Evolutionary conservation across 2,797 vertebrate genomes (phyloP).

Genomic region (Macropus fuliginosus): DNA sequence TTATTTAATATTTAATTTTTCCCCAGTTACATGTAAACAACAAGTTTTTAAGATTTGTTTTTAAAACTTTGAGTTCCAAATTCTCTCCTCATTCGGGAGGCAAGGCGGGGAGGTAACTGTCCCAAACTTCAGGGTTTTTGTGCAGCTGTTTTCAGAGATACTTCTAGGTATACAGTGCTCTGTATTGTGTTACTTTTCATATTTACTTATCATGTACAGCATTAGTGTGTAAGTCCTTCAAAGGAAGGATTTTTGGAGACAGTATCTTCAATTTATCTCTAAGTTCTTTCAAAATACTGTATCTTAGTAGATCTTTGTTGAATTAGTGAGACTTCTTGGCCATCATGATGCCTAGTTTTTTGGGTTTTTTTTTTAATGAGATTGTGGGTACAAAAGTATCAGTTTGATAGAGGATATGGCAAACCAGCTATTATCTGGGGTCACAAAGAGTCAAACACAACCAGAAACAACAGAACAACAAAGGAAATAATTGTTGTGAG

Average conservation of each 20-base stretch:
- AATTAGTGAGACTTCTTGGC: not conserved
- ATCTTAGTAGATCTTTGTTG: not conserved
- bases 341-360: not conserved
- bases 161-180: not conserved
- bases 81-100: too few relatives aligned
- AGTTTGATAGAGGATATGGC: not conserved
- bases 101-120: too few relatives aligned
- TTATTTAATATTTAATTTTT: too few relatives aligned
- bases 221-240: not conserved
- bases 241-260: not conserved
- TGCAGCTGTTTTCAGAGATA: too few relatives aligned
- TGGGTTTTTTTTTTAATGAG: not conserved
- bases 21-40: too few relatives aligned
- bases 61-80: too few relatives aligned
- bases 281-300: not conserved
- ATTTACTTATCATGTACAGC: not conserved
- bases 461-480: not conserved
- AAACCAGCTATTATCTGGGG: not conserved
- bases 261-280: not conserved
- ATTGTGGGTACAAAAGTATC: not conserved
- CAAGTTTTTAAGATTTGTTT: too few relatives aligned
- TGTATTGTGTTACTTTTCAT: not conserved
- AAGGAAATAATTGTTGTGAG: conserved; percentile 1
- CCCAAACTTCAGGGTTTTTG: too few relatives aligned
- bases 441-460: not conserved